phyloP scores from a whole-genome alignment of 2,888 invertebrate genomes.

The Dione vanillae region DNA sequence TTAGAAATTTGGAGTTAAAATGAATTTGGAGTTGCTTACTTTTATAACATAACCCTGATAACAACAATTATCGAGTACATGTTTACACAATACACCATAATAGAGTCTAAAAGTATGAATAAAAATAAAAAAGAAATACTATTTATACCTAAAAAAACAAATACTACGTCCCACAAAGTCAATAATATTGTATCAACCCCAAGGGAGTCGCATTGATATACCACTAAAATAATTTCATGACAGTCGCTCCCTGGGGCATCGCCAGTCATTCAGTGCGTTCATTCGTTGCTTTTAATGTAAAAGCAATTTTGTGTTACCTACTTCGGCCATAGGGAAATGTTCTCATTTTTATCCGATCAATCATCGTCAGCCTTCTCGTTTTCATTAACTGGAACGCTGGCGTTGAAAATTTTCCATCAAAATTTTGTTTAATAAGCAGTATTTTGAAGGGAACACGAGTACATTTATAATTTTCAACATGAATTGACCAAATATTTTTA shows the following conservation, averaged over 20 bases:
- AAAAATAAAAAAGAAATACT: too few species aligned
- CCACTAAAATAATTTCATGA: slow-evolving; percentile 43
- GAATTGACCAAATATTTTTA: neutral
- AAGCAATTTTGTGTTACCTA: slow-evolving; percentile 76
- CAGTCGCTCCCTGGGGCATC: slow-evolving; percentile 40
- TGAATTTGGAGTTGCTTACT: too few species aligned
- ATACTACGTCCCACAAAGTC: neutral
- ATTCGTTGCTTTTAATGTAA: slow-evolving; percentile 61
- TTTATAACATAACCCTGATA: too few species aligned
- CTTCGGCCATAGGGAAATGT: slow-evolving; percentile 58
- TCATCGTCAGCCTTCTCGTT: slow-evolving; percentile 51
- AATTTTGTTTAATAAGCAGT: slow-evolving; percentile 13
- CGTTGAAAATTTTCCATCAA: slow-evolving; percentile 25
- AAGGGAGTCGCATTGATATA: slow-evolving; percentile 36
- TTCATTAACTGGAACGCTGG: slow-evolving; percentile 36
- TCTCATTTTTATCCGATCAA: slow-evolving; percentile 61
- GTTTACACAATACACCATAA: too few species aligned
- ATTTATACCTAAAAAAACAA: too few species aligned
- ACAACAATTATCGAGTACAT: too few species aligned
- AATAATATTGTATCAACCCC: slow-evolving; percentile 24
- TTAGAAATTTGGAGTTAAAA: too few species aligned
- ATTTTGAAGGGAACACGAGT: slow-evolving; percentile 4
- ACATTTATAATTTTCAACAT: neutral
- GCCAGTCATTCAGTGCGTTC: slow-evolving; percentile 41
- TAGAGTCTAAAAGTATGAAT: too few species aligned